Percentiles rank a stretch among this genome's conserved stretches.
Conservation (phyloP, 2,113 vertebrate genomes). For the Empidonax alnorum region DNA sequence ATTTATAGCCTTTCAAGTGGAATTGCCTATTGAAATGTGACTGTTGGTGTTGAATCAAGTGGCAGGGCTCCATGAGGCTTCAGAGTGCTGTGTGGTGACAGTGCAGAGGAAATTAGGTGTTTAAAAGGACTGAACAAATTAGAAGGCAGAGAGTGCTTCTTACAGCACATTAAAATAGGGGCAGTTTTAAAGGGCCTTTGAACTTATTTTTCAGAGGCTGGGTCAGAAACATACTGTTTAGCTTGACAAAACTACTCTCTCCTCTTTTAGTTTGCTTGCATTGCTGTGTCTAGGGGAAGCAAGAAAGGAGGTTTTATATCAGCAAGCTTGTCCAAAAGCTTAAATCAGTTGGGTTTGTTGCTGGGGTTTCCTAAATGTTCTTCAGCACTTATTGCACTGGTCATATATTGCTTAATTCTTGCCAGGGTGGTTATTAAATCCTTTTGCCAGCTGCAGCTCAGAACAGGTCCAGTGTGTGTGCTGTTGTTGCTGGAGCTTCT, state of each 20-base stretch:
- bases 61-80: constrained; percentile 25
- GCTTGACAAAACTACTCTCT: neutral
- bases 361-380: neutral
- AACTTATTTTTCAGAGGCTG: constrained; percentile 5
- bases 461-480: neutral
- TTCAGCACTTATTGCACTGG: neutral
- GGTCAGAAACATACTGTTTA: constrained; percentile 18
- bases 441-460: neutral
- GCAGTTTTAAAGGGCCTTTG: constrained; percentile 45
- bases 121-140: constrained; percentile 61
- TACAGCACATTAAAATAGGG: neutral
- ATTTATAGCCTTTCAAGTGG: constrained; percentile 60
- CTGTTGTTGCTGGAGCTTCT: neutral
- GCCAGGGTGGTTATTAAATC: neutral
- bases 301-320: neutral
- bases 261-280: neutral
- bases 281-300: neutral
- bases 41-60: constrained; percentile 41
- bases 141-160: constrained; percentile 47
- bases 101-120: constrained; percentile 45
- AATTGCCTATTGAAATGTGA: constrained; percentile 53
- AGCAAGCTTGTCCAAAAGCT: neutral
- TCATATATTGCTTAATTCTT: neutral
- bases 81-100: constrained; percentile 38
- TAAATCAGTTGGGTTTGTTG: neutral